Evolutionary conservation across 2,113 vertebrate genomes (phyloP), one percentile per base, ranked within the genome.

Genomic region (Campylorhamphus procurvoides): DNA sequence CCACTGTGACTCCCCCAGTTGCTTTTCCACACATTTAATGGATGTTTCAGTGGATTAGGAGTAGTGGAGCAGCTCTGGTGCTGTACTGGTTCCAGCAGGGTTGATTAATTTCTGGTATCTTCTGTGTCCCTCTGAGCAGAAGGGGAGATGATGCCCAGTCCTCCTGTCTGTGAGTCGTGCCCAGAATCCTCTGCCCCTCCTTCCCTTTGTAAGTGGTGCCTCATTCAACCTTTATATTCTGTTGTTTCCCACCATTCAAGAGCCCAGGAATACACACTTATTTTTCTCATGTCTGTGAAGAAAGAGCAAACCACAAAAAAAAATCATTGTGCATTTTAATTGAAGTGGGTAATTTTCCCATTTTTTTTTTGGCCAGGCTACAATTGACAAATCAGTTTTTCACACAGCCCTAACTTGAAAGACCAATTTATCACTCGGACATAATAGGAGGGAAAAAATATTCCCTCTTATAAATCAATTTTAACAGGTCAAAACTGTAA

Each of bases 401-500:
- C 84, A 91, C 93, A 68, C 69, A 95, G 91, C 89, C 74, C 78
- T 64, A 37, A 35, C 84, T 84, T 78, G 93, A 87, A 93, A 89
- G 89, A 72, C 87, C 67, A 95, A 94, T 97, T 95, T 89, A 95
- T 95, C 91, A 96, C 74, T 94, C 52, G 62, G 89, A 87, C 84
- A 46, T 94, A 95, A 95, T 56, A 72, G 47, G 73, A 91, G 7
- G 18, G 10, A 17, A 12, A 33, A 39, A 49, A 63, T 76, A 60
- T 10, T 39, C 35, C 29, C 19, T 92, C 69, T 93, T 94, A 93
- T 90, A 93, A 96, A 96, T 96, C 94, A 94, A 95, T 96, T 94
- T 82, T 78, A 96, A 75, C 49, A 67, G 92, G 92, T 93, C 83
- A 95, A 84, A 95, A 93, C 84, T 84, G 52, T 96, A 93, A 93